A percentile compares a stretch with the other conserved stretches of the same genome.
Conservation (phyloP, 2,113 vertebrate species). For the Urocitellus parryii region DNA sequence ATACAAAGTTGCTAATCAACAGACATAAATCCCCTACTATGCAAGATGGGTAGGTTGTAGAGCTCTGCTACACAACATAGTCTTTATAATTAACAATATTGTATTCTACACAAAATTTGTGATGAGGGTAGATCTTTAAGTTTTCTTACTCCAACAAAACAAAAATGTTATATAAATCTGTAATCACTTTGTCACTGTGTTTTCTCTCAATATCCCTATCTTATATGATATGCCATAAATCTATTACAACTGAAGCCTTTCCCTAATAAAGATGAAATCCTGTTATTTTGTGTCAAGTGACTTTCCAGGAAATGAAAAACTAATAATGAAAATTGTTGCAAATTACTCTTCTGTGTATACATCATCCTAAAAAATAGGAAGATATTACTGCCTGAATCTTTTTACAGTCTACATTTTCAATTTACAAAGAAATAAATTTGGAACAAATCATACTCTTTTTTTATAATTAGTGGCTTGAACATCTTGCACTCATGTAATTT, state of each 20-base stretch:
- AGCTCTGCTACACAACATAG: background rate
- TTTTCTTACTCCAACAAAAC: background rate
- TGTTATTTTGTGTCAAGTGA: slow-evolving; percentile 4
- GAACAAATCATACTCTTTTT: slow-evolving; percentile 63
- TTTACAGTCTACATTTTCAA: slow-evolving; percentile 35
- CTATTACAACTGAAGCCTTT: slow-evolving; percentile 6
- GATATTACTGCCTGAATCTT: slow-evolving; percentile 35
- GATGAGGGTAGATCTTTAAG: background rate
- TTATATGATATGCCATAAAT: background rate
- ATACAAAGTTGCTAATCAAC: background rate
- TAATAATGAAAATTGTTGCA: slow-evolving; percentile 47
- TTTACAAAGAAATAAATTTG: slow-evolving; percentile 62
- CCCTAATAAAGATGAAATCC: slow-evolving; percentile 36
- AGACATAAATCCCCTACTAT: background rate
- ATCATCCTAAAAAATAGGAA: slow-evolving; percentile 39
- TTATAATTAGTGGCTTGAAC: slow-evolving; percentile 69
- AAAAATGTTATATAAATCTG: background rate
- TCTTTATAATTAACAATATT: background rate
- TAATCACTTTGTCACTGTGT: background rate
- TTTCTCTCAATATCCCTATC: background rate
- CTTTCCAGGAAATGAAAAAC: slow-evolving; percentile 53
- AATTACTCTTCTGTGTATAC: slow-evolving; percentile 18
- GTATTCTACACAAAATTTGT: background rate
- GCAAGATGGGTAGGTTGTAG: background rate
- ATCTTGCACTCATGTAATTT: slow-evolving; percentile 76